phyloP scores from a whole-genome alignment of 2,113 vertebrate genomes.

The Glaucomys volans region DNA sequence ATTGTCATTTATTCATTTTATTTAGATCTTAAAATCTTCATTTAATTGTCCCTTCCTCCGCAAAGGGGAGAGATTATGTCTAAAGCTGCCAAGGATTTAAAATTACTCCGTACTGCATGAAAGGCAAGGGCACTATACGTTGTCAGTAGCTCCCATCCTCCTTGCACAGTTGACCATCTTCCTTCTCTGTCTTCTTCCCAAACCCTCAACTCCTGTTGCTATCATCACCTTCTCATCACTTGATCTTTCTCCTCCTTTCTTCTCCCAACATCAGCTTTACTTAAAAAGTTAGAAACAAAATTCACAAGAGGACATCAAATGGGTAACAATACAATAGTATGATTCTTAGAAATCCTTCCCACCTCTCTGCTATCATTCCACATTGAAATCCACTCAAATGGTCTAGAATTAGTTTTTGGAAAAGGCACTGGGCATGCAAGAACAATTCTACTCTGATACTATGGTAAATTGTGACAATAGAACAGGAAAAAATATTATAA shows the following conservation, averaged over 20 bases:
- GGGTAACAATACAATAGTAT: neutral
- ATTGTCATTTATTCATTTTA: neutral
- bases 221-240: neutral
- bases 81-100: neutral
- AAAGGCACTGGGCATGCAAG: neutral
- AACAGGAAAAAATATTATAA: neutral
- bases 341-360: neutral
- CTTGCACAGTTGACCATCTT: neutral
- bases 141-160: neutral
- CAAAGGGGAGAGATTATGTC: neutral
- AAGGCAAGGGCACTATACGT: neutral
- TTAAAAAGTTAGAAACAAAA: neutral
- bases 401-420: neutral
- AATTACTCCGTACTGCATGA: neutral
- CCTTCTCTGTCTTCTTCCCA: neutral
- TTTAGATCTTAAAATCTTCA: neutral
- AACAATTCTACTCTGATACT: neutral
- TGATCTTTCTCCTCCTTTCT: neutral
- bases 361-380: neutral
- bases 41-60: neutral
- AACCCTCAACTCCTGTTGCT: neutral
- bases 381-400: neutral
- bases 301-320: neutral
- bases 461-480: neutral
- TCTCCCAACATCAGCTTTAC: neutral